These are phyloP conservation scores for Engystomops pustulosus DNA, from an alignment of 2,113 vertebrate species.

Conservation along the genomic window DNA sequence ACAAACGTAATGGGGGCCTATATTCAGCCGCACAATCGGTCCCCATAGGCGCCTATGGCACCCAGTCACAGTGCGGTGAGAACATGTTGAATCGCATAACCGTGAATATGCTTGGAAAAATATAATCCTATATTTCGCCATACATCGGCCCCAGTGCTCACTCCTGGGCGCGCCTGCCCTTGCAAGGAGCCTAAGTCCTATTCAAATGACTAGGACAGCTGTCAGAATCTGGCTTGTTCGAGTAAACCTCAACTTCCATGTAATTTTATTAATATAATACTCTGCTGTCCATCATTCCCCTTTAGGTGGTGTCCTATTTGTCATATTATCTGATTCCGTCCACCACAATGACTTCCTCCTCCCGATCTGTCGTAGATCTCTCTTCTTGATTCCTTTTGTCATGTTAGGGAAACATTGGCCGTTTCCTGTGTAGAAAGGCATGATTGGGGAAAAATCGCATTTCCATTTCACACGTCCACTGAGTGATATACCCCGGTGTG, in stretches of 20 bases:
- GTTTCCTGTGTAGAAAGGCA: slow-evolving; percentile 42
- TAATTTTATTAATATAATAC: neutral
- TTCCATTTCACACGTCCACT: slow-evolving; percentile 33
- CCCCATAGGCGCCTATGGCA: too few relatives aligned
- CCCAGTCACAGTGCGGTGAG: too few relatives aligned
- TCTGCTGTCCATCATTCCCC: neutral
- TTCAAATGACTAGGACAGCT: neutral
- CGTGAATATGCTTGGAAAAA: too few relatives aligned
- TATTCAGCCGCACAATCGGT: too few relatives aligned
- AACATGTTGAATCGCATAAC: too few relatives aligned
- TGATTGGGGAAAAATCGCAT: slow-evolving; percentile 37
- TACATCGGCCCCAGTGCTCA: too few relatives aligned
- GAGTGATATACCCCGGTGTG: slow-evolving; percentile 23
- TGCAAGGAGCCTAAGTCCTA: too few relatives aligned
- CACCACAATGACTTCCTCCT: slow-evolving; percentile 9
- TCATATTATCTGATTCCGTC: neutral
- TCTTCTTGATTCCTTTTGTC: slow-evolving; percentile 29
- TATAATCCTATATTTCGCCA: too few relatives aligned
- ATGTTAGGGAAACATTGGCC: slow-evolving; percentile 41
- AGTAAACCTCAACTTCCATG: neutral
- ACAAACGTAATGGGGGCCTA: too few relatives aligned
- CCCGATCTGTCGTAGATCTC: neutral
- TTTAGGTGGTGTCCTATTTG: neutral
- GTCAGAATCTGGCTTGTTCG: neutral
- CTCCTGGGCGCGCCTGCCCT: too few relatives aligned